Evolutionary conservation across 2,113 vertebrate genomes (phyloP).

Genomic region (Labeo catla): DNA sequence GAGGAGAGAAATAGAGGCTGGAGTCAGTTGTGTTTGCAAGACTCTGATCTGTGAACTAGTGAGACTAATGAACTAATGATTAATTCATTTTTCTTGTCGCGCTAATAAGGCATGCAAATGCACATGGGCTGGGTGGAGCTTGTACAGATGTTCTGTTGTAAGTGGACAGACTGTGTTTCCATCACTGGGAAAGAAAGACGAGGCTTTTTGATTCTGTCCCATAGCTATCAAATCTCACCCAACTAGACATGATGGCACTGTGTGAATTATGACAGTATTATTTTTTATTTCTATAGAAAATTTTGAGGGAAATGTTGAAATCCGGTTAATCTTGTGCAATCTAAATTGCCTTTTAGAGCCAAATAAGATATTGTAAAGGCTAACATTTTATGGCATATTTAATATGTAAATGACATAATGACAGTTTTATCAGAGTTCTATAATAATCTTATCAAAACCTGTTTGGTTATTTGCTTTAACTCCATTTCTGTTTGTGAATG

Average conservation of each 20-base stretch:
- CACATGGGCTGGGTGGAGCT: not conserved
- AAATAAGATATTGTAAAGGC: not conserved
- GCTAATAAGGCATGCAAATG: not conserved
- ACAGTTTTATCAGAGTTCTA: no score
- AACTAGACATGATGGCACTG: not conserved
- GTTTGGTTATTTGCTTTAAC: no score
- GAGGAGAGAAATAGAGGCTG: not conserved
- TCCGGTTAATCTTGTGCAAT: no score
- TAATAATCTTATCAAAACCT: no score
- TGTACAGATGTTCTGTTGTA: not conserved
- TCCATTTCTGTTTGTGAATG: not conserved
- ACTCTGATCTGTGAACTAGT: not conserved
- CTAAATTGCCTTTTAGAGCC: not conserved
- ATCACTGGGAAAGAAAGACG: not conserved
- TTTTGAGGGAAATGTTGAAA: not conserved
- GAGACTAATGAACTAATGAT: slow-evolving; percentile 11
- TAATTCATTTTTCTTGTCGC: not conserved
- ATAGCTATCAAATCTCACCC: not conserved
- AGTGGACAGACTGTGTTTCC: not conserved
- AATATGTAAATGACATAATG: no score
- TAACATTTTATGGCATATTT: not conserved
- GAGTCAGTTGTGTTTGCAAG: not conserved
- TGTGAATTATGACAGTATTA: not conserved
- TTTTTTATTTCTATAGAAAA: not conserved
- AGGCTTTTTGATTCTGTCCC: not conserved